A percentile compares a stretch with the other conserved stretches of the same genome.
Evolutionary conservation across 2,797 vertebrate species (phyloP).

Genomic region (Triplophysa bombifrons): DNA sequence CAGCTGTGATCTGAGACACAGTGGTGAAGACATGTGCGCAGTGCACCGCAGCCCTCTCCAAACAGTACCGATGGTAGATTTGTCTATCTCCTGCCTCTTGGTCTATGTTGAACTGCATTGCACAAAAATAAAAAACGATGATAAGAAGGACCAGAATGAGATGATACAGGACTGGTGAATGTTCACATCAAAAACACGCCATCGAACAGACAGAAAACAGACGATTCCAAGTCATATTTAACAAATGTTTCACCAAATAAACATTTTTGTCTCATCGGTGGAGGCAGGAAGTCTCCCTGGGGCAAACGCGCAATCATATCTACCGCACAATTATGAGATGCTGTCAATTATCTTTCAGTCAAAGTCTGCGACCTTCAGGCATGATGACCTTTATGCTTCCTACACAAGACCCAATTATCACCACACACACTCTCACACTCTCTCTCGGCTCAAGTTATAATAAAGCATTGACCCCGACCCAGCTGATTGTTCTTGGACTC

Average conservation of each 20-base stretch:
- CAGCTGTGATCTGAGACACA: conserved; percentile 93
- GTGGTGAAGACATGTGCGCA: conserved; percentile 94
- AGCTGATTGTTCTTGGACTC: background rate
- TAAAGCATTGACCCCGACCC: conserved; percentile 27
- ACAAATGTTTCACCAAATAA: background rate
- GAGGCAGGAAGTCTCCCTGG: conserved; percentile 13
- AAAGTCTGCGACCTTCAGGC: conserved; percentile 47
- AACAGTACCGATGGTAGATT: conserved; percentile 96
- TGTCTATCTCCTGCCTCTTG: conserved; percentile 93
- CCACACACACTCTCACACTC: background rate
- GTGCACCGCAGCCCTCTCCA: conserved; percentile 91
- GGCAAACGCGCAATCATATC: background rate
- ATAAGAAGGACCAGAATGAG: too few species aligned
- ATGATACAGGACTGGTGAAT: too few species aligned
- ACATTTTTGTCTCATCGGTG: conserved; percentile 11
- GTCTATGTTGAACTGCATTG: conserved; percentile 88
- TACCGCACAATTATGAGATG: conserved; percentile 19
- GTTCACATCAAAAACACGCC: background rate
- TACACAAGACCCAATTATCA: conserved; percentile 53
- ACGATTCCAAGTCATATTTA: too few species aligned
- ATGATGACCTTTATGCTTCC: conserved; percentile 52
- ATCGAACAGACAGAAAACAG: background rate
- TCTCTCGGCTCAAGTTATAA: conserved; percentile 18
- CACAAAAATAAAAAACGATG: conserved; percentile 16
- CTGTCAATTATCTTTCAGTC: conserved; percentile 53